A percentile compares a stretch with the other conserved stretches of the same genome.
phyloP scores from a whole-genome alignment of 2,888 invertebrate genomes.

The Drosophila dives region DNA sequence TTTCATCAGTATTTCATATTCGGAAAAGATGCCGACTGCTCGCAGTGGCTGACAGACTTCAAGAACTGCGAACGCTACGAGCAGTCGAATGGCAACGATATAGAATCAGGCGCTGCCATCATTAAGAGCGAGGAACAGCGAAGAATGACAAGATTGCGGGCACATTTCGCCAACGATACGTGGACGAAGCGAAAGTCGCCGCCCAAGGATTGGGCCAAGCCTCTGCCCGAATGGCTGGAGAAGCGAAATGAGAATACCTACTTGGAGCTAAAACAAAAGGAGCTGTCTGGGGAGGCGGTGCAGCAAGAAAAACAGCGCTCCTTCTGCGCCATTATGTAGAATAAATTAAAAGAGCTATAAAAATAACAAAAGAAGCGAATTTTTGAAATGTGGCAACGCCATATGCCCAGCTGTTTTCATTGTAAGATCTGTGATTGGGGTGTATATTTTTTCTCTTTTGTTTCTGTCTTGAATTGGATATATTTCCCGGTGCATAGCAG shows the following conservation, averaged over 20 bases:
- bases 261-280: constrained; percentile 88
- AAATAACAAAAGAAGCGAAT: background rate
- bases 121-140: constrained; percentile 90
- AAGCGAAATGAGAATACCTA: constrained; percentile 89
- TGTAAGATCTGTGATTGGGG: constrained; percentile 22
- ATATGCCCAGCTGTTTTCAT: constrained; percentile 48
- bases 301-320: constrained; percentile 57
- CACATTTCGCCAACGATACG: constrained; percentile 90
- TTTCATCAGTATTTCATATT: constrained; percentile 95
- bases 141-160: constrained; percentile 87
- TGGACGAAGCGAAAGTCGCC: constrained; percentile 92
- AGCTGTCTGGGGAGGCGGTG: constrained; percentile 85
- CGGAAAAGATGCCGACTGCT: constrained; percentile 91
- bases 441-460: constrained; percentile 4
- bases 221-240: constrained; percentile 91
- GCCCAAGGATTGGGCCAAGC: constrained; percentile 92
- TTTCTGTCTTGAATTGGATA: constrained; percentile 13
- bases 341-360: constrained; percentile 15
- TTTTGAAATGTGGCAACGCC: constrained; percentile 47
- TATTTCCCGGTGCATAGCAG: background rate
- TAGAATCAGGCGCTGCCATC: constrained; percentile 88
- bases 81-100: constrained; percentile 86
- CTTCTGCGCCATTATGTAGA: constrained; percentile 80
- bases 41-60: constrained; percentile 92
- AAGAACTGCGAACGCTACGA: constrained; percentile 90